These are phyloP conservation scores for Anoplolepis gracilipes DNA, from an alignment of 1,140 invertebrate species.

Conservation along the genomic window DNA sequence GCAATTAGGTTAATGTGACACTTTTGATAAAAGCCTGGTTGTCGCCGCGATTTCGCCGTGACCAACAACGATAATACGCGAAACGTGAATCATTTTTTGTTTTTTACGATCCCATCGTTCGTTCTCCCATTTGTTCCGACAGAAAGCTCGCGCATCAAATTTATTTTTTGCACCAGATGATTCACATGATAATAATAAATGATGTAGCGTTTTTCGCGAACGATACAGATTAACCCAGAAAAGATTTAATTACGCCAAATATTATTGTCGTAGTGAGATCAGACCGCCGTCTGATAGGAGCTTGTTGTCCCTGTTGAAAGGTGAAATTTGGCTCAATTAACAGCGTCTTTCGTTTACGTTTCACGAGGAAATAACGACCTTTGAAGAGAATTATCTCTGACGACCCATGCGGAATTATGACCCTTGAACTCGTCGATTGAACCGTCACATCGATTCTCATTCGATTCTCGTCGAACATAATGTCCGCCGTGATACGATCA, in stretches of 20 bases:
- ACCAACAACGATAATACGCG: background rate
- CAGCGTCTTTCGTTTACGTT: constrained; percentile 45
- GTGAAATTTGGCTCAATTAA: constrained; percentile 61
- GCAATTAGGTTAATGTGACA: constrained; percentile 52
- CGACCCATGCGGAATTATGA: no score
- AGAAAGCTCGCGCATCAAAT: constrained; percentile 31
- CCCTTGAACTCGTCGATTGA: constrained; percentile 67
- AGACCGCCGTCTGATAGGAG: constrained; percentile 59
- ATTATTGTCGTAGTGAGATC: constrained; percentile 19
- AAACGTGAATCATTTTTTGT: constrained; percentile 26
- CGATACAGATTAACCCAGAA: no score
- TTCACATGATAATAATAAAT: constrained; percentile 42
- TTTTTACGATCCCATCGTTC: background rate
- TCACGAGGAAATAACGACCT: constrained; percentile 54
- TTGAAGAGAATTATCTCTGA: no score
- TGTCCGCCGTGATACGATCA: background rate
- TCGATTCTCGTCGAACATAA: constrained; percentile 8
- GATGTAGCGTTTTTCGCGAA: no score
- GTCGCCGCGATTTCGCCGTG: constrained; percentile 8
- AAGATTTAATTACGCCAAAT: no score
- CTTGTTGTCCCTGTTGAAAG: constrained; percentile 66
- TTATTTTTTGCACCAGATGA: constrained; percentile 17
- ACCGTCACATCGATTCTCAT: constrained; percentile 75
- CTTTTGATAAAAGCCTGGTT: constrained; percentile 54
- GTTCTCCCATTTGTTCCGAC: constrained; percentile 20